A percentile compares a stretch with the other conserved stretches of the same genome.
Conservation (phyloP, 2,113 vertebrate genomes). For the Ascaphus truei region DNA sequence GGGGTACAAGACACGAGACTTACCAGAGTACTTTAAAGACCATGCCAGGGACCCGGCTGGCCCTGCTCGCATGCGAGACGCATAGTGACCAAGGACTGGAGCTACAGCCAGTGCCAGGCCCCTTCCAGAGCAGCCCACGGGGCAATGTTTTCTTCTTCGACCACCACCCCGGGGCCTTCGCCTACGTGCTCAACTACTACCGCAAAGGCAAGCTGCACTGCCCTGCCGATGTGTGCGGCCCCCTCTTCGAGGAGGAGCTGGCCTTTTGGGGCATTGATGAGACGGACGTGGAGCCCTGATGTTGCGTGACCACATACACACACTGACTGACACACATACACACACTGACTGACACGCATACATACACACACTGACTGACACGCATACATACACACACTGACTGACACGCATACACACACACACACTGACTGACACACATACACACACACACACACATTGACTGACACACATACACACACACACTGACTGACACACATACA, state of each 20-base stretch:
- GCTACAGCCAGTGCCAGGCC: constrained; percentile 56
- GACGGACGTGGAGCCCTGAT: constrained; percentile 95
- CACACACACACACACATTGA: too few species aligned
- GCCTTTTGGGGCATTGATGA: constrained; percentile 96
- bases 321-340: too few species aligned
- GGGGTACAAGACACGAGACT: constrained; percentile 92
- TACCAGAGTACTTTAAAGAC: constrained; percentile 92
- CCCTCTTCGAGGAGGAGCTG: constrained; percentile 91
- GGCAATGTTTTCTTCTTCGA: constrained; percentile 91
- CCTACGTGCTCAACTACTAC: constrained; percentile 93
- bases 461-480: too few species aligned
- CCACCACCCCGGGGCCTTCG: constrained; percentile 89
- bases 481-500: too few species aligned
- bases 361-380: too few species aligned
- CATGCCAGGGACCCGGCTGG: constrained; percentile 91
- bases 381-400: too few species aligned
- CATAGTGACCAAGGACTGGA: constrained; percentile 73
- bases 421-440: too few species aligned
- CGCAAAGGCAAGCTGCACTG: constrained; percentile 93
- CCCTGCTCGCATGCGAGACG: constrained; percentile 84
- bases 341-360: too few species aligned
- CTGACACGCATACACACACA: too few species aligned
- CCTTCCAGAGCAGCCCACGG: constrained; percentile 62
- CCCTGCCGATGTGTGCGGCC: constrained; percentile 92
- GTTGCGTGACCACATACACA: constrained; percentile 97